phyloP scores from a whole-genome alignment of 2,888 invertebrate species.

The Chaetogeoica ovagalla region DNA sequence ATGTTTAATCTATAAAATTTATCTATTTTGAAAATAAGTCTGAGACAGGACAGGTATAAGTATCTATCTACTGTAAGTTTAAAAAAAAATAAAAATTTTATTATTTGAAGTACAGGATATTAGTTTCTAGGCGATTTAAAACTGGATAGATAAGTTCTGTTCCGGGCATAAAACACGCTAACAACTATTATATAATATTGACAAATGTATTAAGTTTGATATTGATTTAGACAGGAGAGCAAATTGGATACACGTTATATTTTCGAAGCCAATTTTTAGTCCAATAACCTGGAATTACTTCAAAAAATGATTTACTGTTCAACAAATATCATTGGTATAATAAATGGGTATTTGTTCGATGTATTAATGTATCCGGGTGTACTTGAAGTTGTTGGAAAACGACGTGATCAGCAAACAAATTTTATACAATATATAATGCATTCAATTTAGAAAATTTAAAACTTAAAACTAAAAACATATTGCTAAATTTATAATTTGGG shows the following conservation, averaged over 20 bases:
- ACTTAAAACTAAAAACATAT: too few species aligned
- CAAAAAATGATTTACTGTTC: slow-evolving; percentile 10
- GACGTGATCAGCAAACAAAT: background rate
- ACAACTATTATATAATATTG: background rate
- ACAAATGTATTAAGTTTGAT: background rate
- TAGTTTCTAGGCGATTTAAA: slow-evolving; percentile 17
- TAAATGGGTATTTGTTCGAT: slow-evolving; percentile 6
- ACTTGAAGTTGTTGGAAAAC: background rate
- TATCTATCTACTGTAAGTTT: too few species aligned
- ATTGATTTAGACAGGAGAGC: slow-evolving; percentile 5
- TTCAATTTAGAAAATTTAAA: background rate
- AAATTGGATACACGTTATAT: background rate
- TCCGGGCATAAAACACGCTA: slow-evolving; percentile 4
- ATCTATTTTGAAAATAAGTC: too few species aligned
- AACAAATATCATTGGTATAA: background rate
- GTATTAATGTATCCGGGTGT: background rate
- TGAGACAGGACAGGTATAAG: too few species aligned
- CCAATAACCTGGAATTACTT: background rate
- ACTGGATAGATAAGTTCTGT: background rate
- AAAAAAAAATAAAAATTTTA: too few species aligned
- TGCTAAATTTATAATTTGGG: too few species aligned
- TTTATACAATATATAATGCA: background rate
- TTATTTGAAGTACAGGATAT: too few species aligned
- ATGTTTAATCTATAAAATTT: too few species aligned
- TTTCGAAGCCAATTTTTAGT: background rate